phyloP scores from a whole-genome alignment of 2,797 vertebrate genomes.

The Sebastes oblongus region DNA sequence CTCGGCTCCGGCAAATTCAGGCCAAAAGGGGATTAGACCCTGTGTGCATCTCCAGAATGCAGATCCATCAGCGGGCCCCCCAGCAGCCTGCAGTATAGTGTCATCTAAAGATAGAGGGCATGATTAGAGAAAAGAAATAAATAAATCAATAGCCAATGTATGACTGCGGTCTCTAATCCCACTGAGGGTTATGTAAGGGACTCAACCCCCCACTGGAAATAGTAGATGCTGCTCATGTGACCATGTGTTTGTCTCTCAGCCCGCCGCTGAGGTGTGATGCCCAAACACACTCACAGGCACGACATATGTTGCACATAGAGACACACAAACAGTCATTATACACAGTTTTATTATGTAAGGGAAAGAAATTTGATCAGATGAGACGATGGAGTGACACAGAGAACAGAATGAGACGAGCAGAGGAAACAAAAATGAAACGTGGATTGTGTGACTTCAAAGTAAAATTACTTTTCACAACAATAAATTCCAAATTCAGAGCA shows the following conservation, averaged over 20 bases:
- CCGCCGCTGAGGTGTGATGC: conserved; percentile 50
- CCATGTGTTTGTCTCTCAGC: conserved; percentile 55
- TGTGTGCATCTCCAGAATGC: conserved; percentile 57
- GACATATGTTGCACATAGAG: conserved; percentile 45
- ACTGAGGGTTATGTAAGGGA: conserved; percentile 66
- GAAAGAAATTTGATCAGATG: neutral
- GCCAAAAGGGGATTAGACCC: conserved; percentile 75
- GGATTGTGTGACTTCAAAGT: neutral
- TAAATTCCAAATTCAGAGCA: neutral
- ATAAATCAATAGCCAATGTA: conserved; percentile 67
- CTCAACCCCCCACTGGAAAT: conserved; percentile 43
- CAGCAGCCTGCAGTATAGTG: conserved; percentile 20
- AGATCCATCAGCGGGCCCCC: conserved; percentile 44
- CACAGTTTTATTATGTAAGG: conserved; percentile 11
- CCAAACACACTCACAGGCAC: conserved; percentile 25
- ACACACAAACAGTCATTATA: neutral
- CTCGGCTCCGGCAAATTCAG: conserved; percentile 56
- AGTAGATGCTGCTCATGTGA: conserved; percentile 56
- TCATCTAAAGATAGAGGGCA: conserved; percentile 59
- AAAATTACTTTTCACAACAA: conserved; percentile 13
- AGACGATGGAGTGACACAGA: neutral
- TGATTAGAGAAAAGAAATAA: conserved; percentile 68
- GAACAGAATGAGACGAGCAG: neutral
- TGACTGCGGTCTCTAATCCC: conserved; percentile 64
- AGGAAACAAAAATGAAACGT: neutral